Conservation (phyloP, 2,113 vertebrate genomes). For the Hydrolagus affinis region DNA sequence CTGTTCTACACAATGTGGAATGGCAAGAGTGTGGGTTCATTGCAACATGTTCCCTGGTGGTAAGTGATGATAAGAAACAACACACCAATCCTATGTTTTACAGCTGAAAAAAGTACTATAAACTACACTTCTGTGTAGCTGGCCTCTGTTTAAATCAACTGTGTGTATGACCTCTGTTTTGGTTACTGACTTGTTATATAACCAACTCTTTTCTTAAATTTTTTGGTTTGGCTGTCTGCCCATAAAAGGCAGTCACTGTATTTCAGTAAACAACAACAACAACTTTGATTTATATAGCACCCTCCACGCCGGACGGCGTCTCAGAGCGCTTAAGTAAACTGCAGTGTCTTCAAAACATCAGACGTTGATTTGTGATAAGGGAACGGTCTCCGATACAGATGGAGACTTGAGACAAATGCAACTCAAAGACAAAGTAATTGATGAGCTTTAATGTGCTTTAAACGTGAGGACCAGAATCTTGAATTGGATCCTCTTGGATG, state of each 20-base stretch:
- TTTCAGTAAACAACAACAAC: too few species aligned
- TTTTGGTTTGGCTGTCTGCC: neutral
- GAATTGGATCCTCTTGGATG: too few species aligned
- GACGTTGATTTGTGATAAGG: neutral
- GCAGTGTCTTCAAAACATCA: too few species aligned
- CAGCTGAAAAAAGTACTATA: neutral
- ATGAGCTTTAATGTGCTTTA: too few species aligned
- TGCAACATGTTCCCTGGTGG: neutral
- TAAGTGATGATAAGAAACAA: slow-evolving; percentile 4
- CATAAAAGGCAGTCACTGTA: neutral
- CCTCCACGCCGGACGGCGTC: too few species aligned
- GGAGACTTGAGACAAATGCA: neutral
- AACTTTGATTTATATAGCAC: too few species aligned
- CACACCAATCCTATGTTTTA: neutral
- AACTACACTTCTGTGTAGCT: neutral
- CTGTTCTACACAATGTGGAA: neutral
- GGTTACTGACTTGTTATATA: neutral
- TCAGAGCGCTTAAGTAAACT: too few species aligned
- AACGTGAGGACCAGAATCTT: too few species aligned
- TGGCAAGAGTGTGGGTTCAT: neutral
- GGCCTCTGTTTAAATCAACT: neutral
- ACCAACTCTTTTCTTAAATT: neutral
- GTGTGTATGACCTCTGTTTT: neutral
- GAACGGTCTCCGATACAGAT: neutral
- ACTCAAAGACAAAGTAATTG: neutral